Base-by-base conservation (phyloP, 2,113 vertebrate genomes). In the Sylvietta virens region DNA sequence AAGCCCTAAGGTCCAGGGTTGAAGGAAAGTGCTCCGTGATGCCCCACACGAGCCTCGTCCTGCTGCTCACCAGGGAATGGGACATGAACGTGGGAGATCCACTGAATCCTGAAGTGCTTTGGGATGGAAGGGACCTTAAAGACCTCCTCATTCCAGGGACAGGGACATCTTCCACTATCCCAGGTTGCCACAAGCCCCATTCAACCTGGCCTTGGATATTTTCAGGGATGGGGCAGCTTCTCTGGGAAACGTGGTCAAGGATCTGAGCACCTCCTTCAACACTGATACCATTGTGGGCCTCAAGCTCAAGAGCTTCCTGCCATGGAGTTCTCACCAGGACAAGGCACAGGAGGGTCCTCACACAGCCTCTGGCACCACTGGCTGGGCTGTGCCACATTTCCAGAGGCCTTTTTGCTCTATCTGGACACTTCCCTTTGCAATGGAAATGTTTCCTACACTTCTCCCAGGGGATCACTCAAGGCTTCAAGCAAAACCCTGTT, bases 11-110 rank as follows among this genome's bases (percentile, higher is more conserved):
- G 80, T 56, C 44, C 79, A 81, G 9, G 1, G 3, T 1, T 70
- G 60, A 23, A 35, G 64, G 30, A 40, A 73, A 81, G 56, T 16
- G 40, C 31, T 93, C 79, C 6, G 4, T 7, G 47, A 23, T 48
- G 88, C 72, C 80, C 81, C 33, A 33, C 2, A 5, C 1, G 8
- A 91, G 45, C 23, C 35, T 61, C 27, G 12, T 26, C 45, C 73
- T 57, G 21, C 39, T 33, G 37, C 76, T 81, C 51, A 2, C 30
- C 23, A 5, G 48, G 51, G 13, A 3, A 7, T 4, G 47, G 33
- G 48, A 20, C 23, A 37, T 0, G 1, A 19, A 19, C 0, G 0
- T 4, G 24, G 10, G 62, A 60, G 15, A 48, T 26, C 42, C 54
- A 2, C 9, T 33, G 60, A 10, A 3, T 4, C 22, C 62, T 54